Base-by-base conservation (phyloP, 2,113 vertebrate species). In the Puffinus mauretanicus region DNA sequence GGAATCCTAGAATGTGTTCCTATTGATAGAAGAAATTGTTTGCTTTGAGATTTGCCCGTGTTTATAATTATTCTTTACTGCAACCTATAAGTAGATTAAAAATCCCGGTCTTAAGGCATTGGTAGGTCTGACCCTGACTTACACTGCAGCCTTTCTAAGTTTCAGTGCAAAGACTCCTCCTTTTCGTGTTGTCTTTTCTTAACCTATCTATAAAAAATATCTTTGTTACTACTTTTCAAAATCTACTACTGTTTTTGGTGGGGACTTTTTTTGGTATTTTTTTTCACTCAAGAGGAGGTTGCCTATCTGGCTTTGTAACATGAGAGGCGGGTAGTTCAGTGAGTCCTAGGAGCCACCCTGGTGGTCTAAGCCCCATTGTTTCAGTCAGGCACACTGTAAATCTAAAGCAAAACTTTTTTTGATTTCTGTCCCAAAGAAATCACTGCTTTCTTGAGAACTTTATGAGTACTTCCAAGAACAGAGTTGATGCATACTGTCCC, bases 391-490 rank as follows among this genome's bases (percentile, higher is more conserved):
- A 91, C 40, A 16, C 25, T 82, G 55, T 81, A 88, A 86, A 88
- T 79, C 7, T 87, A 47, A 88, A 82, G 36, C 61, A 80, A 61
- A 85, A 62, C 10, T 25, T 77, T 78, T 66, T 91, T 82, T 11
- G n/a, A 82, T 85, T 89, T 61, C 49, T 91, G 32, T 87, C 84
- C 93, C 54, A 44, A 94, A 89, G 42, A 89, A 29, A 66, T 82
- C 52, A 82, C 49, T 86, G 58, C 36, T 93, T 97, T 97, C 81
- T 87, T 89, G 66, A 89, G 95, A 95, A 95, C 42, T 62, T 79
- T 47, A 15, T 44, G 73, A 94, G 77, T 95, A 91, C 89, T 97
- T 97, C 94, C 84, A 94, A 85, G 97, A 97, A 95, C 77, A 86
- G 46, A 82, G 69, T 79, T 93, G 81, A 93, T 93, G 91, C 83